Conservation (phyloP, 2,888 invertebrate genomes). For the Glaucopsyche alexis region DNA sequence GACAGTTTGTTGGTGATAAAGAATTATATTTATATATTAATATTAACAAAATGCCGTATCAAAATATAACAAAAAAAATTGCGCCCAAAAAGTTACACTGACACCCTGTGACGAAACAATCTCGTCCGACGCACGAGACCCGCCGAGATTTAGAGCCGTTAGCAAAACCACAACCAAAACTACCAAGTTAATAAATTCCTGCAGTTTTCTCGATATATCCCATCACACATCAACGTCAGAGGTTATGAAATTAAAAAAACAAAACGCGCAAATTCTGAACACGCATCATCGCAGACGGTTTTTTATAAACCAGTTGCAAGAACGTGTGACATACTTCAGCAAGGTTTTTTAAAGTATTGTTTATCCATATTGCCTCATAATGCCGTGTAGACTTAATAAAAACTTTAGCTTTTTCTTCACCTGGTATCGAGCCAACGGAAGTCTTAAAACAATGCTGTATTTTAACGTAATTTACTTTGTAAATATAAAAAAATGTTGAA, state of each 20-base stretch:
- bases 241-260: conserved; percentile 24
- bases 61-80: too few relatives aligned
- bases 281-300: conserved; percentile 50
- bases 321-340: conserved; percentile 62
- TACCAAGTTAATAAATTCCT: neutral
- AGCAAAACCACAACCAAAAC: neutral
- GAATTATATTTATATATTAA: too few relatives aligned
- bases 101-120: too few relatives aligned
- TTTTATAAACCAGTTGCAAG: conserved; percentile 57
- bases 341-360: conserved; percentile 54
- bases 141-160: too few relatives aligned
- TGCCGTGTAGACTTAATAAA: conserved; percentile 43
- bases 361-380: conserved; percentile 54
- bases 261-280: conserved; percentile 44
- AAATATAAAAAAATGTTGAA: too few relatives aligned
- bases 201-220: neutral
- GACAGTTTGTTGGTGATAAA: too few relatives aligned
- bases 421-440: neutral
- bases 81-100: too few relatives aligned
- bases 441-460: neutral
- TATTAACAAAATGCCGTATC: too few relatives aligned
- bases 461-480: neutral
- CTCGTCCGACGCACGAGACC: too few relatives aligned
- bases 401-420: conserved; percentile 39
- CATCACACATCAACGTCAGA: conserved; percentile 16